These are phyloP conservation scores for Ophion obscuratus DNA, from an alignment of 2,888 invertebrate species.

Conservation along the genomic window DNA sequence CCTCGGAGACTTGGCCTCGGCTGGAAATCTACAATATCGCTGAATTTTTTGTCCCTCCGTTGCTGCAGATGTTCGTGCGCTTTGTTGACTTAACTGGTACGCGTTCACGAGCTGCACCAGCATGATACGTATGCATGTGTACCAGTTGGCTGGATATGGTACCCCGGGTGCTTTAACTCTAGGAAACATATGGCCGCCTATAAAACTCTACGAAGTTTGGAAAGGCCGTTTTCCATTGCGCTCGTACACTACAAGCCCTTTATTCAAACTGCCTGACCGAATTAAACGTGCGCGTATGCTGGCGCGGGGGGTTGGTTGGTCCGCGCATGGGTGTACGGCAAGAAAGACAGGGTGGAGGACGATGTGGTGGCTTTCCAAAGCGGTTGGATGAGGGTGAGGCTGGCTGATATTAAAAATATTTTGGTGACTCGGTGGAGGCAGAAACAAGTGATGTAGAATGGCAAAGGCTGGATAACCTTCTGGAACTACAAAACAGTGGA, in stretches of 20 bases:
- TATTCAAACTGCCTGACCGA: constrained; percentile 44
- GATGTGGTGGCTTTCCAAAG: background rate
- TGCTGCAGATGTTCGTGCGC: constrained; percentile 39
- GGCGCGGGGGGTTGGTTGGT: background rate
- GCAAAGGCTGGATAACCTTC: constrained; percentile 14
- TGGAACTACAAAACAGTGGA: constrained; percentile 23
- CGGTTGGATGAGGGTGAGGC: background rate
- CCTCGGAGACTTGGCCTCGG: no score
- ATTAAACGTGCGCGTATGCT: constrained; percentile 14
- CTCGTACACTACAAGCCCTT: constrained; percentile 38
- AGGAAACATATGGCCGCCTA: constrained; percentile 58
- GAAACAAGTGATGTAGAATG: background rate
- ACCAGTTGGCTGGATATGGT: constrained; percentile 45
- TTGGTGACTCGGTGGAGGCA: background rate
- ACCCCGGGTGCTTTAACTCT: constrained; percentile 50
- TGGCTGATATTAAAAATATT: constrained; percentile 54
- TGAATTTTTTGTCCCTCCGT: background rate
- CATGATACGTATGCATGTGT: constrained; percentile 32
- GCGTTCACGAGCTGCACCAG: constrained; percentile 16
- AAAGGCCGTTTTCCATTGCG: constrained; percentile 41
- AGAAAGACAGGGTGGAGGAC: background rate
- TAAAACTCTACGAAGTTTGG: constrained; percentile 55
- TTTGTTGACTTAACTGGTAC: constrained; percentile 36
- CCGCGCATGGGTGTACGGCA: background rate
- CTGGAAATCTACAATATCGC: constrained; percentile 35